Base-by-base conservation (phyloP, 2,888 invertebrate species). In the Crematogaster levior region DNA sequence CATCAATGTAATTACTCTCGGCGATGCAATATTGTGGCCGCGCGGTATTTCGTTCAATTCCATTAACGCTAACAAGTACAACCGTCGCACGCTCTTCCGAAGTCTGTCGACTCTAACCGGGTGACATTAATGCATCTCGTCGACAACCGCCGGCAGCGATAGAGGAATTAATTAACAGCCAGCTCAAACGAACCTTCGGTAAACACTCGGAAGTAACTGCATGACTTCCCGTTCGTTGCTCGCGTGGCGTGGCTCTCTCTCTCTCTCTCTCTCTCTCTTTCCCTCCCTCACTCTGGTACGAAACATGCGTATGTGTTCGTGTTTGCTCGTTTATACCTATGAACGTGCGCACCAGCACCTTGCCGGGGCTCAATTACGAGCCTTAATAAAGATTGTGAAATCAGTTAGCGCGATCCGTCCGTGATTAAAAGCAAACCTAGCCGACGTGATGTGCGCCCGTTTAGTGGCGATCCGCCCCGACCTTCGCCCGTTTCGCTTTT, bases 321-420 rank as follows among this genome's bases (percentile, higher is more conserved):
- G 77, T 53, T 53, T 63, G 40, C 63, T 63, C 51, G 34, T 51
- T 81, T 77, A 61, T 60, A 61, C 21, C 34, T 24, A 24, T 21
- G 24, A 43, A 66, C 48, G 65, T 80, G 66, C 43, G 65, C 65
- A 48, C 56, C 21, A 27, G 15, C 79, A 37, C 27, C 12, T 63
- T 43, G 34, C 24, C 40, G 27, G 6, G 43, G 10, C 46, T 65
- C 82, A 85, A 84, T 81, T 86, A 86, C 66, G 58, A 53, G 82
- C 82, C 86, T 90, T 89, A 86, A 89, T 86, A 84, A 88, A 86
- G 89, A 89, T 90, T 89, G 87, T 87, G 89, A 90, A 91, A 89
- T 91, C 90, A 87, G 85, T 89, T 86, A 86, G 63, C 37, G 82
- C 83, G 86, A 90, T 88, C 88, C 86, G 43, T 86, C 81, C 81